Evolutionary conservation across 2,888 invertebrate species (phyloP), one percentile per base, ranked within the genome.

Genomic region (Dioctria linearis): DNA sequence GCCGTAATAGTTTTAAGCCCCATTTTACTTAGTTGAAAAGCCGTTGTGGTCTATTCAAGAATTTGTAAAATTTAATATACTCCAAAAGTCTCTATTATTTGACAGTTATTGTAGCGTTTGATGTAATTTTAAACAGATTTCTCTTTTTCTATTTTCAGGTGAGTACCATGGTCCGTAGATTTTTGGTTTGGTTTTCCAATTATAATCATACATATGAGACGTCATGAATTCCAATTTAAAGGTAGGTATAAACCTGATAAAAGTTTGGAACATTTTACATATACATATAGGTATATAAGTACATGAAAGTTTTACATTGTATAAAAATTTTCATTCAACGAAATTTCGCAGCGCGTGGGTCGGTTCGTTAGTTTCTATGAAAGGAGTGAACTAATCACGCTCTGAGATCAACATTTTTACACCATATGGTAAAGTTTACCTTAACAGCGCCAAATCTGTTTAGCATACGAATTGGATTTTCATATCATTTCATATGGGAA

Each of bases 401-500:
- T 51, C 51, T 25, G 37, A 43, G 51, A 11, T n/a, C 4, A n/a
- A 5, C 37, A 69, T 69, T 51, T 69, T 69, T 69, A 69, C 69
- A 69, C 51, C 37, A 51, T 39, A 37, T 9, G 51, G 4, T 37
- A 51, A 39, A 54, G 54, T 54, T 54, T 11, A n/a, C 25, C 25
- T 25, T 25, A 25, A 25, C 54, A 54, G 11, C 9, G 11, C 11
- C n/a, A n/a, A 2, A 51, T 43, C 69, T 69, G 69, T n/a, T 69
- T 69, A 69, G 69, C 69, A 69, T 69, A 51, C 69, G 69, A 69
- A 69, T 69, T 69, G 69, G 69, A 69, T 69, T 69, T 69, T 39
- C 51, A 51, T n/a, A 5, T 37, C 11, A 11, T 54, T 54, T 54
- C 54, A n/a, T n/a, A 8, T 11, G 54, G 9, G n/a, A 54, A n/a